A percentile compares a stretch with the other conserved stretches of the same genome.
These are phyloP conservation scores for Atrina japonica DNA, from an alignment of 2,888 invertebrate genomes.

Conservation along the genomic window DNA sequence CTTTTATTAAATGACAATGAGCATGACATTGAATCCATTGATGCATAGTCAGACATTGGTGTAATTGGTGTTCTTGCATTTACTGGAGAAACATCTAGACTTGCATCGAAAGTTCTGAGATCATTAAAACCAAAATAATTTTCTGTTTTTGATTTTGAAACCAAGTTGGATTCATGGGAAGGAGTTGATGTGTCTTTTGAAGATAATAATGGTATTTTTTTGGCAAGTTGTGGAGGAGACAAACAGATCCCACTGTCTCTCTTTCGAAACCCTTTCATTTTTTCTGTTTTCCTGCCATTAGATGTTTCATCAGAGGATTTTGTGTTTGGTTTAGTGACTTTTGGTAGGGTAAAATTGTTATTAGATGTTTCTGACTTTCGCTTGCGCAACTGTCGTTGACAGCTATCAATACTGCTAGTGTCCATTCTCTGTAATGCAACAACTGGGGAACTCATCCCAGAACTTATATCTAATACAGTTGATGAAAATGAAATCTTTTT, in stretches of 20 bases:
- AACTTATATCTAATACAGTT: constrained; percentile 16
- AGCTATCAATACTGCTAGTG: constrained; percentile 17
- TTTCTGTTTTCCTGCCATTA: background rate
- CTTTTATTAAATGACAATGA: constrained; percentile 15
- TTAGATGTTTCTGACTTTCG: constrained; percentile 16
- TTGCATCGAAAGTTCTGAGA: no score
- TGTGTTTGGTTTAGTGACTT: background rate
- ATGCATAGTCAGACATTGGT: constrained; percentile 42
- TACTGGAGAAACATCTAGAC: constrained; percentile 34
- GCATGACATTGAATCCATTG: constrained; percentile 39
- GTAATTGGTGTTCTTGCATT: constrained; percentile 22
- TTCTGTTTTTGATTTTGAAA: constrained; percentile 10
- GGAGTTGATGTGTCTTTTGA: constrained; percentile 40
- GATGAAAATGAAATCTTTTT: constrained; percentile 31
- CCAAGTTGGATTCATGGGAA: background rate
- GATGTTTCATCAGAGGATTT: background rate
- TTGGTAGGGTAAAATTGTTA: background rate
- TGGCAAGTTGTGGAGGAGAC: constrained; percentile 18
- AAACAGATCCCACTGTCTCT: constrained; percentile 21
- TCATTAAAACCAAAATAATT: constrained; percentile 34
- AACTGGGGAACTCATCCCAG: constrained; percentile 4
- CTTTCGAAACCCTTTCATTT: background rate
- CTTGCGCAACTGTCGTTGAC: constrained; percentile 29
- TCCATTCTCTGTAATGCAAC: constrained; percentile 31
- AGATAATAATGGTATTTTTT: constrained; percentile 20